Evolutionary conservation across 2,113 vertebrate species (phyloP).

Genomic region (Neomonachus schauinslandi): DNA sequence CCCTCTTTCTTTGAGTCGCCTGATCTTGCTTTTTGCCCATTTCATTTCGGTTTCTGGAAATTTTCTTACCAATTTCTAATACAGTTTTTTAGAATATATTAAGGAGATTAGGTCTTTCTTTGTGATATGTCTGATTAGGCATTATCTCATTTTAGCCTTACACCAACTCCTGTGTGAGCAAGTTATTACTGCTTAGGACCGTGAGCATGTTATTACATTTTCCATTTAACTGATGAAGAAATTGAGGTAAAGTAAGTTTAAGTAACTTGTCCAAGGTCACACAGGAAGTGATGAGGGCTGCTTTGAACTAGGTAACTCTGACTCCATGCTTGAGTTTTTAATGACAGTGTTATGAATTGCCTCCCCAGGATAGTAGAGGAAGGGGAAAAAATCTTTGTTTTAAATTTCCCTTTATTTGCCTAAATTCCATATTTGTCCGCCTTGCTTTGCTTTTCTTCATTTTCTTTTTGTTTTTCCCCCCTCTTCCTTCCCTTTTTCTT

Average conservation of each 20-base stretch:
- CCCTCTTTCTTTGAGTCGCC: background rate
- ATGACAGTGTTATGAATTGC: background rate
- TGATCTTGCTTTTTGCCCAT: slow-evolving; percentile 40
- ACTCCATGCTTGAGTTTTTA: slow-evolving; percentile 5
- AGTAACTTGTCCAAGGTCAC: background rate
- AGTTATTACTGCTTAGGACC: background rate
- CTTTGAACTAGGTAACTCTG: background rate
- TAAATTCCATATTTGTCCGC: background rate
- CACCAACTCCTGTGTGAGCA: background rate
- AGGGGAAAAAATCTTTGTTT: background rate
- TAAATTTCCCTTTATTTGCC: slow-evolving; percentile 10
- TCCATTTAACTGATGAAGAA: background rate
- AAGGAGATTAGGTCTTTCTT: slow-evolving; percentile 4
- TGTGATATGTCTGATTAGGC: background rate
- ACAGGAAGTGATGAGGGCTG: background rate
- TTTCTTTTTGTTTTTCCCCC: background rate
- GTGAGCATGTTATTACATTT: background rate
- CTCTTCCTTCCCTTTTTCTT: background rate
- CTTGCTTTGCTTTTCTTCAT: background rate
- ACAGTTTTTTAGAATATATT: background rate
- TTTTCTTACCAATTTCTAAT: background rate
- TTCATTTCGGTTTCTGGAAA: background rate
- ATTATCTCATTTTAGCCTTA: background rate
- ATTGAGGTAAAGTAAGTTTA: background rate
- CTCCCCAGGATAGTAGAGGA: background rate